A percentile compares a stretch with the other conserved stretches of the same genome.
These are phyloP conservation scores for Lindbergichthys nudifrons DNA, from an alignment of 2,797 vertebrate genomes.

Conservation along the genomic window DNA sequence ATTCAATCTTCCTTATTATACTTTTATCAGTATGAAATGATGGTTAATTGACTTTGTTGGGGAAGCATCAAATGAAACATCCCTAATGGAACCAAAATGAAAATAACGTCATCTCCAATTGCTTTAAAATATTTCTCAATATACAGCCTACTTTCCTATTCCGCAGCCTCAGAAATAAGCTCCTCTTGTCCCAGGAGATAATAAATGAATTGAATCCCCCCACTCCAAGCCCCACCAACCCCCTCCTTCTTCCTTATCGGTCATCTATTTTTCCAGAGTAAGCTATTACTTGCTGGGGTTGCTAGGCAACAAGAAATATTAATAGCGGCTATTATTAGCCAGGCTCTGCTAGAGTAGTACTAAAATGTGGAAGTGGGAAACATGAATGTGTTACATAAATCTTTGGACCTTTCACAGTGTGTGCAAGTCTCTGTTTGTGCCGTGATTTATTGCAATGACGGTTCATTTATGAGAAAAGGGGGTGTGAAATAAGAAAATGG, in stretches of 20 bases:
- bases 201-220: conserved; percentile 99
- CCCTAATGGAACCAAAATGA: conserved; percentile 84
- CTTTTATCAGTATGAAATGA: conserved; percentile 81
- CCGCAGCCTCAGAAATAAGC: conserved; percentile 93
- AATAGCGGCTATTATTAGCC: conserved; percentile 99
- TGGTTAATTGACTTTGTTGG: conserved; percentile 86
- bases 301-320: conserved; percentile 99
- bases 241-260: conserved; percentile 95
- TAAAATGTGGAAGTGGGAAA: conserved; percentile 99
- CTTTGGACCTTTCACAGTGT: conserved; percentile 97
- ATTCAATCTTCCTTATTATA: conserved; percentile 77
- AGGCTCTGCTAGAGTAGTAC: conserved; percentile 98
- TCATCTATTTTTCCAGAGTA: conserved; percentile 99
- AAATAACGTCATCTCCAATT: conserved; percentile 86
- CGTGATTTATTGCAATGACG: conserved; percentile 99
- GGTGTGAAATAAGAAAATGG: conserved; percentile 99
- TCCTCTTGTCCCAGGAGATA: conserved; percentile 99
- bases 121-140: conserved; percentile 88
- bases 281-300: conserved; percentile 99
- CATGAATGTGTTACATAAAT: conserved; percentile 99
- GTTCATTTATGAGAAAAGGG: conserved; percentile 99
- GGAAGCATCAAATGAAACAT: conserved; percentile 77
- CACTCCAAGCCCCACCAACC: conserved; percentile 53
- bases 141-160: conserved; percentile 95
- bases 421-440: conserved; percentile 99